Evolutionary conservation across 23 tunicate species (phyloP).

Genomic region (Phallusia fumigata): DNA sequence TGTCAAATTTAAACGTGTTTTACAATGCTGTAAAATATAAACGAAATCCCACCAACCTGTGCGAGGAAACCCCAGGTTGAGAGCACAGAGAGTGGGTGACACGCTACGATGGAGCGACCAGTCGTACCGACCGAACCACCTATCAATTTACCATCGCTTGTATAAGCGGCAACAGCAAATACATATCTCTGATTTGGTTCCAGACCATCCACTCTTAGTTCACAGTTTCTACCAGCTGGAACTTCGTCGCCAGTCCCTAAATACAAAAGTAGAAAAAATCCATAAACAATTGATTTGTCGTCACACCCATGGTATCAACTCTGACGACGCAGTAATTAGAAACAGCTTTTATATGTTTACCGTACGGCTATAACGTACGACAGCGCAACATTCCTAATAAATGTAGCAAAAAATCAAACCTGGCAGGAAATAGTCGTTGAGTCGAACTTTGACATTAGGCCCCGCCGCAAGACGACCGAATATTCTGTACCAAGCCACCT

Average conservation of each 20-base stretch:
- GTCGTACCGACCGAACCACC: constrained; percentile 82
- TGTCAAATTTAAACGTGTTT: no score
- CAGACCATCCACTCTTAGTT: constrained; percentile 58
- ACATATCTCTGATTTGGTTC: constrained; percentile 70
- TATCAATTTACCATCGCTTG: constrained; percentile 65
- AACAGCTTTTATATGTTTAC: no score
- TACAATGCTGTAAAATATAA: no score
- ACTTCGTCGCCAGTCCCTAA: constrained; percentile 85
- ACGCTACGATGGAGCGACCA: constrained; percentile 73
- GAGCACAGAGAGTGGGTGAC: constrained; percentile 67
- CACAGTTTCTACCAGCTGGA: constrained; percentile 73
- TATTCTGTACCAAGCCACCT: constrained; percentile 82
- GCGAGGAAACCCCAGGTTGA: constrained; percentile 79
- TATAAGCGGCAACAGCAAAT: constrained; percentile 95
- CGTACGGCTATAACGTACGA: background rate
- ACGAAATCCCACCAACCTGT: constrained; percentile 26
- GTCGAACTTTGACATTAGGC: constrained; percentile 83
- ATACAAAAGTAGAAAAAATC: no score
- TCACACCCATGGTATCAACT: no score
- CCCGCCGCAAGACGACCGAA: constrained; percentile 77
- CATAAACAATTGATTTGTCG: no score
- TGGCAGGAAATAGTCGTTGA: constrained; percentile 75
- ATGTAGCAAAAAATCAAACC: constrained; percentile 27
- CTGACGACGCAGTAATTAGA: no score
- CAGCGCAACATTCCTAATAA: background rate